Evolutionary conservation across 2,888 invertebrate species (phyloP), one percentile per base, ranked within the genome.

Genomic region (Acanthosepion lycidas): DNA sequence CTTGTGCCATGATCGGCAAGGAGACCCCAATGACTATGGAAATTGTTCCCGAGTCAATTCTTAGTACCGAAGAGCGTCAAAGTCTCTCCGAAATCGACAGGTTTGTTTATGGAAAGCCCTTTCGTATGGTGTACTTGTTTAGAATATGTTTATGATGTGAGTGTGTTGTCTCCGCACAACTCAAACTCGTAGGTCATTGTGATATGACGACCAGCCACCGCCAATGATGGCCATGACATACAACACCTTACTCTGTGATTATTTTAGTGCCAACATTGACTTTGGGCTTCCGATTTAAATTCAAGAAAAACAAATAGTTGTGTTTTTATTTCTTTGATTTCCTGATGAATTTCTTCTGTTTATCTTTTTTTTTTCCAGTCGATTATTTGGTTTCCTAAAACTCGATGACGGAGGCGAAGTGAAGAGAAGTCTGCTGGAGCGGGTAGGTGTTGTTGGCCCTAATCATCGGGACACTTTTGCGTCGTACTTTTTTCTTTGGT

Each of bases 371-470:
- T 95, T 94, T 96, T 97, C 95, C 98, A 99, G 99, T 97, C 99
- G 99, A 51, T 98, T 99, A 97, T 99, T 98, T 98, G 99, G 99
- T 92, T 99, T 99, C 97, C 97, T 99, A 95, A 98, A 99, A 97
- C 97, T 99, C 94, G 98, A 98, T 96, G 98, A 98, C 95, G 98
- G 98, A 94, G 99, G 99, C 97, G 98, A 99, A 28, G 98, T 98
- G 97, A 98, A 99, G 96, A 98, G 98, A 97, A 98, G 98, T 94
- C 98, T 99, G 95, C 98, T 99, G 78, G 98, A 98, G 95, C 98
- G 98, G 98, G 98, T 98, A 97, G 51, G 92, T 48, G 48, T 51
- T 51, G 92, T 92, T 91, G 64, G 33, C 53, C 42, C 48, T 94
- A 91, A 48, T 28, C 33, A 23, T n/a, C n/a, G 94, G 59, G 55